Evolutionary conservation across 2,113 vertebrate genomes (phyloP).

Genomic region (Ciconia stormi): DNA sequence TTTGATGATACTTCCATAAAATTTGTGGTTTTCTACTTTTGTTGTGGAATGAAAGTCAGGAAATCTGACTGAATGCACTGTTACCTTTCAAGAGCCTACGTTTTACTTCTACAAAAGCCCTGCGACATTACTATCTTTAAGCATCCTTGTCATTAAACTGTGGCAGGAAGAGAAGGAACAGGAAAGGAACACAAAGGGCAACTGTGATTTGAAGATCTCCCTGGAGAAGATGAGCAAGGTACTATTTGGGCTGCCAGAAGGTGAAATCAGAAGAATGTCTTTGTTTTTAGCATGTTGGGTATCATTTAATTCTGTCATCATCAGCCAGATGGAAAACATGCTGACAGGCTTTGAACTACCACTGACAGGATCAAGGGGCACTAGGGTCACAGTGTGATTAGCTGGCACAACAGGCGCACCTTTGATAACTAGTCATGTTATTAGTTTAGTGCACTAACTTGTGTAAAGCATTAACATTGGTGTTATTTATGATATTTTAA

Average conservation of each 20-base stretch:
- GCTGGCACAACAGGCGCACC: conserved; percentile 26
- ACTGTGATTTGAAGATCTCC: conserved; percentile 80
- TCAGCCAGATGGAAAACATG: conserved; percentile 78
- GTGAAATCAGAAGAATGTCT: conserved; percentile 70
- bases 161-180: conserved; percentile 57
- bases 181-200: conserved; percentile 76
- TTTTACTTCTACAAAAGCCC: conserved; percentile 80
- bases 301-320: conserved; percentile 70
- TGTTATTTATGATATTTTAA: background rate
- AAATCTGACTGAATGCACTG: conserved; percentile 68
- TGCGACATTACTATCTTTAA: conserved; percentile 72
- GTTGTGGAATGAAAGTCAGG: conserved; percentile 61
- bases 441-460: background rate
- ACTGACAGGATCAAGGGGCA: conserved; percentile 65
- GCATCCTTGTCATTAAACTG: conserved; percentile 75
- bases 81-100: conserved; percentile 29
- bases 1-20: background rate
- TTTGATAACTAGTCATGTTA: background rate
- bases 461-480: background rate
- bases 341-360: conserved; percentile 70
- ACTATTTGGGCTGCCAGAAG: conserved; percentile 64
- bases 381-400: conserved; percentile 67
- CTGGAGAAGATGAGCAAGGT: conserved; percentile 69
- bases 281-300: conserved; percentile 34
- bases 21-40: conserved; percentile 19